phyloP scores from a whole-genome alignment of 1,140 invertebrate species.

The Hirudo medicinalis region DNA sequence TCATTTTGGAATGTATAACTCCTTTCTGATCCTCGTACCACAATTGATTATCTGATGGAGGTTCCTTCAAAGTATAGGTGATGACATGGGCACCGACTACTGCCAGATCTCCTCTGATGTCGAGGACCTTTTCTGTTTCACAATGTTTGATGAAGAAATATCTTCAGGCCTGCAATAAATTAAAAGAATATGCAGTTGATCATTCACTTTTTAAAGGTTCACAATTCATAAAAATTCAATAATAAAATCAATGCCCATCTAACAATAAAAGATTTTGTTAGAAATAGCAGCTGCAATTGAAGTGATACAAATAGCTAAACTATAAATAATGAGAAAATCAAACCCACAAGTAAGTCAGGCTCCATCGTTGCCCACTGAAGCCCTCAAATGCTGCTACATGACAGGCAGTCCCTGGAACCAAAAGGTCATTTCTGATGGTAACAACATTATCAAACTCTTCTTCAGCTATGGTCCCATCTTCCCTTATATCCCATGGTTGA shows the following conservation, averaged over 20 bases:
- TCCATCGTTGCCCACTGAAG: slow-evolving; percentile 1
- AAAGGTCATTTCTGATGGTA: not conserved
- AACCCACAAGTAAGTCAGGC: not conserved
- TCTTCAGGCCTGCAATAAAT: not conserved
- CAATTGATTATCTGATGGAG: slow-evolving; percentile 18
- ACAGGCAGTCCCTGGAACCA: not conserved
- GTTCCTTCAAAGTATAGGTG: slow-evolving; percentile 12
- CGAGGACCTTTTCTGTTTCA: not conserved
- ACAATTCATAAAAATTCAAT: not conserved
- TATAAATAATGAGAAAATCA: too few species aligned
- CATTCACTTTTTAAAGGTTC: not conserved
- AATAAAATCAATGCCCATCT: not conserved
- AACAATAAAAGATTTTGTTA: not conserved
- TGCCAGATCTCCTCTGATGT: slow-evolving; percentile 5
- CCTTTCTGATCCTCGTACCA: slow-evolving; percentile 23
- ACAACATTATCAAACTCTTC: slow-evolving; percentile 9
- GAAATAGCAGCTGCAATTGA: too few species aligned
- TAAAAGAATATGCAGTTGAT: not conserved
- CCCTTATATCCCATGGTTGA: slow-evolving; percentile 5
- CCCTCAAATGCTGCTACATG: not conserved
- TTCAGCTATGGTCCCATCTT: not conserved
- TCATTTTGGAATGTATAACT: slow-evolving; percentile 19
- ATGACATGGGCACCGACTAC: slow-evolving; percentile 1
- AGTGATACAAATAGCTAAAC: too few species aligned
- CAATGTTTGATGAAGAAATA: slow-evolving; percentile 4